phyloP scores from a whole-genome alignment of 1,140 invertebrate genomes.

The Lysiphlebus fabarum region DNA sequence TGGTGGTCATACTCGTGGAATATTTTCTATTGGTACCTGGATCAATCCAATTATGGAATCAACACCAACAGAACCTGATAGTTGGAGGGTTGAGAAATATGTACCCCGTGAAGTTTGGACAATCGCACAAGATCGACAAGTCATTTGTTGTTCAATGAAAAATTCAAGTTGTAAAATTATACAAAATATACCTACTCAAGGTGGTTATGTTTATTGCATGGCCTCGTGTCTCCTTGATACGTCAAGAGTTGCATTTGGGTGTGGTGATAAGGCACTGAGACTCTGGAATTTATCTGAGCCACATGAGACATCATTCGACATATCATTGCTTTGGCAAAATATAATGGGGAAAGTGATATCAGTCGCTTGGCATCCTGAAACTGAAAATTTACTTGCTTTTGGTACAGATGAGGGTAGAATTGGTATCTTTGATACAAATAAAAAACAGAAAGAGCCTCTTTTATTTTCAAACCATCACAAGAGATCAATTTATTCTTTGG shows the following conservation, averaged over 20 bases:
- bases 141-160: conserved; percentile 57
- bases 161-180: conserved; percentile 42
- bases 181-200: conserved; percentile 61
- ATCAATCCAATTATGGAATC: neutral
- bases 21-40: conserved; percentile 54
- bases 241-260: conserved; percentile 65
- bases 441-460: conserved; percentile 41
- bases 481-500: conserved; percentile 44
- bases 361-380: conserved; percentile 72
- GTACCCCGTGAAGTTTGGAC: conserved; percentile 56
- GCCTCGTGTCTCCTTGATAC: conserved; percentile 69
- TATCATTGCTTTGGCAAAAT: conserved; percentile 64
- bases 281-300: conserved; percentile 65
- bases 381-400: conserved; percentile 71
- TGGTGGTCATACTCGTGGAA: conserved; percentile 52
- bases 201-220: conserved; percentile 65
- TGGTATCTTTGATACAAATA: conserved; percentile 55
- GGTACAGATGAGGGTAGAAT: conserved; percentile 72
- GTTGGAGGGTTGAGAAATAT: conserved; percentile 32
- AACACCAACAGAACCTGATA: conserved; percentile 17
- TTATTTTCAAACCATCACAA: conserved; percentile 49
- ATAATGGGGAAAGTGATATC: conserved; percentile 70
- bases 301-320: conserved; percentile 51
- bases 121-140: conserved; percentile 61
- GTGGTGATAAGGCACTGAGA: conserved; percentile 68